A percentile compares a stretch with the other conserved stretches of the same genome.
Conservation (phyloP, 2,888 invertebrate species). For the Philaethria dido region DNA sequence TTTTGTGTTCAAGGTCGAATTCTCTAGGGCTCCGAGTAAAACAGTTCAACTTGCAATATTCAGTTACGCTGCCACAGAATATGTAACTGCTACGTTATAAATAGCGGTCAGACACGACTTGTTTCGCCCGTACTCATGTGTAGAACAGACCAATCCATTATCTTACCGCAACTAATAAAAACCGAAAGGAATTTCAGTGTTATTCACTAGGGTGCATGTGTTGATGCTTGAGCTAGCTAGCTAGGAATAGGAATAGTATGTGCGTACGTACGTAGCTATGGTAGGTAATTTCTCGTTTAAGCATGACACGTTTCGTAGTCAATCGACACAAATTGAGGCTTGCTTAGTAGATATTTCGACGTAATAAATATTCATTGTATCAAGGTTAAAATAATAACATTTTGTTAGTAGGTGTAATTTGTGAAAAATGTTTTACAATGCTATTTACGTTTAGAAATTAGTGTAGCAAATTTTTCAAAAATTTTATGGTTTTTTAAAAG, state of each 20-base stretch:
- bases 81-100: constrained; percentile 71
- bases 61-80: constrained; percentile 67
- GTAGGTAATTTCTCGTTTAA: constrained; percentile 12
- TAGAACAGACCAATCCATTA: constrained; percentile 76
- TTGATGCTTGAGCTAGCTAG: constrained; percentile 40
- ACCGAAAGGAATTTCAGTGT: constrained; percentile 71
- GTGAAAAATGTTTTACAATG: background rate
- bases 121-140: constrained; percentile 66
- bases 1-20: constrained; percentile 55
- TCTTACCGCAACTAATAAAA: constrained; percentile 78
- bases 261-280: constrained; percentile 9
- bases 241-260: constrained; percentile 1
- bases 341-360: constrained; percentile 13
- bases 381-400: constrained; percentile 23
- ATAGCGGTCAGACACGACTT: constrained; percentile 72
- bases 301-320: constrained; percentile 2
- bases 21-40: constrained; percentile 56
- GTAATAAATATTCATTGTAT: constrained; percentile 28
- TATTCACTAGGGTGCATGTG: constrained; percentile 48
- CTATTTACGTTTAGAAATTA: no score
- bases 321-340: constrained; percentile 27
- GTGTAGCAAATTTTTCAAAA: no score
- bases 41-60: constrained; percentile 75
- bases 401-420: background rate
- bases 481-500: no score